Evolutionary conservation across 2,113 vertebrate species (phyloP), one percentile per base, ranked within the genome.

Genomic region (Andinoacara biseriatus): DNA sequence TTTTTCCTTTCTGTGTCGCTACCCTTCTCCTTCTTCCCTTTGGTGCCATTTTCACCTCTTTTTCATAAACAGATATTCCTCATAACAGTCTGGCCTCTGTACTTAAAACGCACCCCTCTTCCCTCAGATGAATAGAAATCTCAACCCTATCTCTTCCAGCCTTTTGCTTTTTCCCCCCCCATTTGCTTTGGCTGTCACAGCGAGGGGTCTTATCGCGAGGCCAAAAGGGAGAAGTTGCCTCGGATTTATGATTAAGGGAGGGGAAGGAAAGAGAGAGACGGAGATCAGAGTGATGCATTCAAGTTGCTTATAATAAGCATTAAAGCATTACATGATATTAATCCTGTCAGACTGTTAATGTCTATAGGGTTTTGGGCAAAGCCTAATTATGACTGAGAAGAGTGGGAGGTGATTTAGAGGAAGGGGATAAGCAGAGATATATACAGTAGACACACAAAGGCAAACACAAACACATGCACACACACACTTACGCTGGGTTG

Each of bases 251-350:
- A 98, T 98, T 97, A 97, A 94, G 92, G 89, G 81, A 89, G 87
- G 18, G 95, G 95, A 79, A 78, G 95, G 60, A 95, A 94, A 90
- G 84, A 96, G 83, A 94, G 67, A 96, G 94, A 92, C 95, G 94
- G 95, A 96, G 97, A 99, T 98, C 97, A 99, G 96, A 98, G 97
- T 94, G 90, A 95, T 95, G 95, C 96, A 97, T 97, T 98, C 96
- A 97, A 97, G 97, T 97, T 96, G 96, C 95, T 96, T 96, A 97
- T 97, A 97, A 98, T 98, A 97, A 97, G 96, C 96, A 98, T 98
- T 98, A 98, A 98, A 98, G 97, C 96, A 97, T 99, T 97, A 98
- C 97, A 97, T 96, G 97, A 98, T 97, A 99, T 98, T 98, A 99
- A 99, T 97, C 97, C 97, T 96, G 95, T 97, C 97, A 97, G 96